These are phyloP conservation scores for Tragelaphus strepsiceros DNA, from an alignment of 2,113 vertebrate species.

Conservation along the genomic window DNA sequence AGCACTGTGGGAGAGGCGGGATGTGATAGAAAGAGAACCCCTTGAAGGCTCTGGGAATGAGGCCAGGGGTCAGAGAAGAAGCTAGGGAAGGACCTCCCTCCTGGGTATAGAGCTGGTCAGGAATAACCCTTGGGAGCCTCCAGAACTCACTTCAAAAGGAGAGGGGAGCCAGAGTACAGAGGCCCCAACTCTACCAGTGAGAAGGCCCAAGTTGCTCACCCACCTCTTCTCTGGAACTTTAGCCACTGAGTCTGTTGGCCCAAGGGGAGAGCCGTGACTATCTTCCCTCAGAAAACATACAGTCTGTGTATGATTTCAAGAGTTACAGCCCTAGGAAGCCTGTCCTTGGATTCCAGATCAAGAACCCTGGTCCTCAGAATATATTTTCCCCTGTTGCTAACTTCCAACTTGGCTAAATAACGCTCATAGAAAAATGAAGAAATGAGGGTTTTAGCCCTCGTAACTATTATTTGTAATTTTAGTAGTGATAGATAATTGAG, in stretches of 20 bases:
- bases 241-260: background rate
- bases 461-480: slow-evolving; percentile 41
- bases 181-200: background rate
- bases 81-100: background rate
- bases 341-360: background rate
- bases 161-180: background rate
- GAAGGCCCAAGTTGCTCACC: background rate
- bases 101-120: background rate
- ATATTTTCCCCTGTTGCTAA: background rate
- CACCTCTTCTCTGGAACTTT: background rate
- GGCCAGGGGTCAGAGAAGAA: background rate
- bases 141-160: background rate
- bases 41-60: background rate
- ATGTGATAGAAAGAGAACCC: background rate
- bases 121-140: background rate
- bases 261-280: background rate
- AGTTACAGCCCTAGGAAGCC: background rate
- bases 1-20: background rate
- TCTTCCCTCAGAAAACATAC: background rate
- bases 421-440: slow-evolving; percentile 5
- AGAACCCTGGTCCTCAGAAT: background rate
- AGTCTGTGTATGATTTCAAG: background rate
- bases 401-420: slow-evolving; percentile 28
- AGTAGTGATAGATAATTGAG: background rate
- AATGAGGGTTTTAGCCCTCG: background rate